Conservation (phyloP, 2,113 vertebrate species). For the Mellivora capensis region DNA sequence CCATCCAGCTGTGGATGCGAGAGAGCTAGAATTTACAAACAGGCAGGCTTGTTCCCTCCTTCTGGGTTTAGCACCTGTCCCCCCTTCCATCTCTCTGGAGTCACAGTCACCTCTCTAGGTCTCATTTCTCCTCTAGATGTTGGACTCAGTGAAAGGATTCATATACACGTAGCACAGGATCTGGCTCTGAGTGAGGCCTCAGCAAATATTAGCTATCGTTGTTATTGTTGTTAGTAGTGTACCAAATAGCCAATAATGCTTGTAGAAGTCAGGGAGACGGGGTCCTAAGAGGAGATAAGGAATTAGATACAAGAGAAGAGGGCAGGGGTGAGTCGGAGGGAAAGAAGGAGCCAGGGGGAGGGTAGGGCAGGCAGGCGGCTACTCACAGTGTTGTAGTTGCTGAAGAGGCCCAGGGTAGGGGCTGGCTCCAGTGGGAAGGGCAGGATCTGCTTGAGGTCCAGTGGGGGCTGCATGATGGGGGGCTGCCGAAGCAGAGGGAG, state of each 20-base stretch:
- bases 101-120: not conserved
- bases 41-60: not conserved
- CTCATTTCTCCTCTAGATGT: not conserved
- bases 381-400: constrained; percentile 81
- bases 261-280: not conserved
- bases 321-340: not conserved
- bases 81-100: not conserved
- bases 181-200: not conserved
- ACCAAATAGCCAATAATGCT: not conserved
- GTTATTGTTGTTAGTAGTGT: not conserved
- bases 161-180: not conserved
- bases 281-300: not conserved
- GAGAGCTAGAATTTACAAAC: not conserved
- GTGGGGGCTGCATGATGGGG: constrained; percentile 79
- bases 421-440: constrained; percentile 81
- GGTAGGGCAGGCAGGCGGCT: not conserved
- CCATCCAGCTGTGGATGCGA: not conserved
- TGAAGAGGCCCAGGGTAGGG: constrained; percentile 79
- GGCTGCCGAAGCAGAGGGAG: constrained; percentile 78
- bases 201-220: not conserved
- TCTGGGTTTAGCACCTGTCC: not conserved
- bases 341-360: not conserved
- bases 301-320: not conserved
- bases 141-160: not conserved
- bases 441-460: constrained; percentile 81